Evolutionary conservation across 2,888 invertebrate species (phyloP).

Genomic region (Rhabditoides inermis): DNA sequence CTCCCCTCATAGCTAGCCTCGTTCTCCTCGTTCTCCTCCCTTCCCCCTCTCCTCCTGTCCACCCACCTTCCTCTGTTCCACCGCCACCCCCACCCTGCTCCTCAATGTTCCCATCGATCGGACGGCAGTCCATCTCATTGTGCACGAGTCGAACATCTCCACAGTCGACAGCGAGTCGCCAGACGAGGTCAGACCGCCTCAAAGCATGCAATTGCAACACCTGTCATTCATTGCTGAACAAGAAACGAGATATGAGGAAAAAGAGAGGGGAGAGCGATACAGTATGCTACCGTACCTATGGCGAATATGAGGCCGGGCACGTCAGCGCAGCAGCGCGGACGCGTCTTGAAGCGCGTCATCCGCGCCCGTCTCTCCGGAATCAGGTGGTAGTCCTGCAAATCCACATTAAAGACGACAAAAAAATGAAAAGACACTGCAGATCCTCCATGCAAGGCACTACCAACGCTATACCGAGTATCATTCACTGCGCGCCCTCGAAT

Average conservation of each 20-base stretch:
- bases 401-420: too few species aligned
- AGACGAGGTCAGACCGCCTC: constrained; percentile 69
- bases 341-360: constrained; percentile 66
- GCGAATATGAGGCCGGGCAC: constrained; percentile 53
- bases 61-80: constrained; percentile 62
- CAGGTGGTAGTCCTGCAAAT: constrained; percentile 68
- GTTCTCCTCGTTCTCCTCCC: too few species aligned
- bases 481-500: too few species aligned
- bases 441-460: too few species aligned
- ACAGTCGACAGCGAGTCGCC: constrained; percentile 68
- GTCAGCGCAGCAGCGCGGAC: constrained; percentile 68
- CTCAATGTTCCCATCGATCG: constrained; percentile 75
- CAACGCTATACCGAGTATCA: too few species aligned
- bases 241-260: neutral
- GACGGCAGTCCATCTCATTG: constrained; percentile 66
- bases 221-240: too few species aligned
- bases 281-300: constrained; percentile 19
- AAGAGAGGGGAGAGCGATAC: too few species aligned
- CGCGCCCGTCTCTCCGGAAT: constrained; percentile 74
- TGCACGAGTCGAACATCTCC: constrained; percentile 71
- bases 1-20: neutral
- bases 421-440: too few species aligned
- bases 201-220: too few species aligned
- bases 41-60: too few species aligned
- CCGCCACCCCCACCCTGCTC: constrained; percentile 72